Conservation (phyloP, 2,888 invertebrate genomes). For the Agonum fuliginosum region DNA sequence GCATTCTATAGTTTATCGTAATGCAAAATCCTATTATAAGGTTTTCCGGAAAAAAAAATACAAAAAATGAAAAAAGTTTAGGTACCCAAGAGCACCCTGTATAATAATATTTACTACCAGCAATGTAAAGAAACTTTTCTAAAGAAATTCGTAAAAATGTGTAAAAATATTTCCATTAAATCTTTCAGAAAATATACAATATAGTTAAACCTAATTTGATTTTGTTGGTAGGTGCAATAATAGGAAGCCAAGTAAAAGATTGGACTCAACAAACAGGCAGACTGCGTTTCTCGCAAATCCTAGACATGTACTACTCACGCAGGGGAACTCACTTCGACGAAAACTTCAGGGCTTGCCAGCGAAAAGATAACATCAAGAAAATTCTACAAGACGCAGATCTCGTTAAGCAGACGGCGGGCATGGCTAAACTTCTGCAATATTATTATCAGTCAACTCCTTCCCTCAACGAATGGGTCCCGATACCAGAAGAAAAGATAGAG, state of each 20-base stretch:
- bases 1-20: too few species aligned
- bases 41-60: too few species aligned
- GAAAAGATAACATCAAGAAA: constrained; percentile 73
- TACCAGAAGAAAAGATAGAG: constrained; percentile 72
- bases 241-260: constrained; percentile 73
- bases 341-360: constrained; percentile 77
- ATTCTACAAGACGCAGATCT: constrained; percentile 62
- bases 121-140: too few species aligned
- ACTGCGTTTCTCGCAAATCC: constrained; percentile 77
- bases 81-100: too few species aligned
- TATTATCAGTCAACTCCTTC: constrained; percentile 12
- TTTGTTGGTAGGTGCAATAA: constrained; percentile 74
- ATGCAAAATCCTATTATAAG: too few species aligned
- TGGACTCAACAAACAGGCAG: constrained; percentile 75
- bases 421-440: constrained; percentile 68
- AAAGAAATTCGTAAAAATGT: too few species aligned
- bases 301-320: constrained; percentile 82
- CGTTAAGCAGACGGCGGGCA: constrained; percentile 67
- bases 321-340: constrained; percentile 77
- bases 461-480: constrained; percentile 64
- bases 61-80: too few species aligned
- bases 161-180: constrained; percentile 23
- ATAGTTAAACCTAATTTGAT: constrained; percentile 62
- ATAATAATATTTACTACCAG: too few species aligned
- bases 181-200: not conserved